phyloP scores from a whole-genome alignment of 2,888 invertebrate genomes.

The Bedellia somnulentella region DNA sequence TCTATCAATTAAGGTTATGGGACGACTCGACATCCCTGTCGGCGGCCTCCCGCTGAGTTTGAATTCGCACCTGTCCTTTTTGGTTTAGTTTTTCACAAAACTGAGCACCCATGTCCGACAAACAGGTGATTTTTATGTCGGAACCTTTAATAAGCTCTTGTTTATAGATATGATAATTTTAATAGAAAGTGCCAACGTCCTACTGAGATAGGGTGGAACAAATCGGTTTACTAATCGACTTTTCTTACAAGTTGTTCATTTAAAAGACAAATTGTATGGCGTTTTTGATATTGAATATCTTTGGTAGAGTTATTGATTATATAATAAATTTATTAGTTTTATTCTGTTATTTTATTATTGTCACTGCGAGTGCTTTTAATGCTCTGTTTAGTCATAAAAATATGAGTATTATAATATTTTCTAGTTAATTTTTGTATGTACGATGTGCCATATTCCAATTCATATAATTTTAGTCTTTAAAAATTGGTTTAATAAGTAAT shows the following conservation, averaged over 20 bases:
- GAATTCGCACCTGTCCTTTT: conserved; percentile 50
- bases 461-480: too few species aligned
- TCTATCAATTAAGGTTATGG: conserved; percentile 61
- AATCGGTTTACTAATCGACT: conserved; percentile 32
- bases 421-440: too few species aligned
- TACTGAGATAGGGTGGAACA: conserved; percentile 51
- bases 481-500: too few species aligned
- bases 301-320: background rate
- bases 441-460: too few species aligned
- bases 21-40: conserved; percentile 34
- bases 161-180: conserved; percentile 50
- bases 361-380: too few species aligned
- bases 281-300: conserved; percentile 1
- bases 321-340: background rate
- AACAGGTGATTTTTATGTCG: conserved; percentile 4
- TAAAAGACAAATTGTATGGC: conserved; percentile 17
- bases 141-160: conserved; percentile 13
- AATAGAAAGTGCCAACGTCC: conserved; percentile 49
- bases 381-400: too few species aligned
- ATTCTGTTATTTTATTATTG: too few species aligned
- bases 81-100: conserved; percentile 38
- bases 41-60: conserved; percentile 42
- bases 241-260: conserved; percentile 33
- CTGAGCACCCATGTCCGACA: conserved; percentile 22
- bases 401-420: too few species aligned